Evolutionary conservation across 2,797 vertebrate species (phyloP).

Genomic region (Schizopygopsis pylzovi): DNA sequence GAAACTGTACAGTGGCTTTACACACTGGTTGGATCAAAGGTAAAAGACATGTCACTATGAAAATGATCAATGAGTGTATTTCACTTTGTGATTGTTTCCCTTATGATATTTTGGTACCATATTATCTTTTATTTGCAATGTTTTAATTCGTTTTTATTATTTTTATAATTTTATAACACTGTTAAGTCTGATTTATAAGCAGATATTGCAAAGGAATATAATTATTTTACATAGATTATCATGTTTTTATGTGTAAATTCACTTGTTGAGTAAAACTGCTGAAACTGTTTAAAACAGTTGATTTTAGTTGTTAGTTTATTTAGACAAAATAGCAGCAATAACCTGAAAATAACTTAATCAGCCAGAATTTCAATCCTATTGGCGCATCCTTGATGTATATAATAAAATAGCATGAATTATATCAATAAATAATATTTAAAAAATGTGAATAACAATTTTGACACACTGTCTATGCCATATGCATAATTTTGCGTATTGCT

Average conservation of each 20-base stretch:
- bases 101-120: background rate
- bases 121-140: background rate
- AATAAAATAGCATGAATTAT: background rate
- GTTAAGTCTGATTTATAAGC: background rate
- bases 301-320: background rate
- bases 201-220: background rate
- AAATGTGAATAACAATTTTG: background rate
- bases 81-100: background rate
- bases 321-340: background rate
- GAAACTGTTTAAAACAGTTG: background rate
- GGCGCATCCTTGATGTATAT: background rate
- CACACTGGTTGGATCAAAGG: constrained; percentile 93
- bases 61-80: background rate
- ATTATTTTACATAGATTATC: background rate
- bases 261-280: background rate
- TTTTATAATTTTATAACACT: background rate
- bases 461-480: background rate
- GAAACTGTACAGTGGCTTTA: constrained; percentile 98
- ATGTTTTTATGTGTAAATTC: background rate
- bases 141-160: background rate
- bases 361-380: background rate
- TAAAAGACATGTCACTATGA: constrained; percentile 66
- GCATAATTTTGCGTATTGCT: background rate
- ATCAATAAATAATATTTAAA: background rate
- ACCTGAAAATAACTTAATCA: background rate